phyloP scores from a whole-genome alignment of 1,140 invertebrate species.

The Asbolus verrucosus region DNA sequence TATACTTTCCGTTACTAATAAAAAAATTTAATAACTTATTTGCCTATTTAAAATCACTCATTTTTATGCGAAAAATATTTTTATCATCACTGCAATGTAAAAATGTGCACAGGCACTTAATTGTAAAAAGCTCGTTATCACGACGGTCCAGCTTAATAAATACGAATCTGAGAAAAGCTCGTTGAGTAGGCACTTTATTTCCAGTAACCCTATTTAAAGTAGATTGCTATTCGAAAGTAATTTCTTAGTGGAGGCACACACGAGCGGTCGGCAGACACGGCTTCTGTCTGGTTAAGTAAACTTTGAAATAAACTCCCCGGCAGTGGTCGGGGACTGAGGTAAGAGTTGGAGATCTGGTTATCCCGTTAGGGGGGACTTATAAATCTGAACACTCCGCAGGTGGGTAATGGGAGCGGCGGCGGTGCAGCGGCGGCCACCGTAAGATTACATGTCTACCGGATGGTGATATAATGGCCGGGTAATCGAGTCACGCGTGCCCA shows the following conservation, averaged over 20 bases:
- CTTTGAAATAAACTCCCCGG: conserved; percentile 39
- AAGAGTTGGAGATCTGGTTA: conserved; percentile 47
- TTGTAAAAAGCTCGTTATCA: no score
- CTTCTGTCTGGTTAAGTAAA: conserved; percentile 30
- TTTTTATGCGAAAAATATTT: no score
- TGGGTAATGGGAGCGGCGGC: conserved; percentile 52
- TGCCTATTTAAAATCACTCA: no score
- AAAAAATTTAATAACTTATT: no score
- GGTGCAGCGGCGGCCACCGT: conserved; percentile 53
- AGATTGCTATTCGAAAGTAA: conserved; percentile 42
- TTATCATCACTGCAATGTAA: no score
- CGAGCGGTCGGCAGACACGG: conserved; percentile 9
- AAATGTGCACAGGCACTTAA: no score
- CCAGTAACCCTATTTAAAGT: conserved; percentile 29
- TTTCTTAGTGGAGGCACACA: conserved; percentile 38
- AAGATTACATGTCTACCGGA: conserved; percentile 61
- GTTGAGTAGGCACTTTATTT: neutral
- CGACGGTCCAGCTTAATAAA: neutral
- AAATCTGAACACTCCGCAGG: conserved; percentile 54
- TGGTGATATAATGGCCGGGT: conserved; percentile 60
- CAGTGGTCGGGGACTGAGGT: conserved; percentile 7
- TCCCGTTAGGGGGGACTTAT: conserved; percentile 54
- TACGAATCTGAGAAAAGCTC: neutral
- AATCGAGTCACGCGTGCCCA: conserved; percentile 61
- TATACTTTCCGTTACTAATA: no score